These are phyloP conservation scores for Scopus umbretta DNA, from an alignment of 2,113 vertebrate genomes.

Conservation along the genomic window DNA sequence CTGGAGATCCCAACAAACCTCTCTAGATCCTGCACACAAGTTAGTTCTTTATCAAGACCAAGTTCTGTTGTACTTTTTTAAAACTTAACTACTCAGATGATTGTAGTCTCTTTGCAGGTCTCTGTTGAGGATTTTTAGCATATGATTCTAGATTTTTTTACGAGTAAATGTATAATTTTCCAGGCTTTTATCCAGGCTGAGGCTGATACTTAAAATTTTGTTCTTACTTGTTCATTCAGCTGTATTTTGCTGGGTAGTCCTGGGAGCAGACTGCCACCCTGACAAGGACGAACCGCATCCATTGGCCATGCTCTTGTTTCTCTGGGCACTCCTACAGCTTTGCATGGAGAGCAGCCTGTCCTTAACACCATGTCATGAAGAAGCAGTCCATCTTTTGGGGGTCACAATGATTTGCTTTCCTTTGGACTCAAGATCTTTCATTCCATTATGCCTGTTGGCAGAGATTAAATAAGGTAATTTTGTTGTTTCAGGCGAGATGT, in stretches of 20 bases:
- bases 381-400: neutral
- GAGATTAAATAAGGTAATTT: neutral
- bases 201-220: neutral
- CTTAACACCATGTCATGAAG: neutral
- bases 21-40: neutral
- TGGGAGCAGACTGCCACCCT: neutral
- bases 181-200: neutral
- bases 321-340: neutral
- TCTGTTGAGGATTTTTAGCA: neutral
- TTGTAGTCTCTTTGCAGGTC: neutral
- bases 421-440: neutral
- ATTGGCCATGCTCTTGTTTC: neutral
- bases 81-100: neutral
- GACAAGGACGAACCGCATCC: neutral
- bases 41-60: neutral
- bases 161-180: neutral
- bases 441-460: neutral
- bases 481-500: neutral
- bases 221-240: neutral
- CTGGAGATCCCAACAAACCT: neutral
- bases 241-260: neutral
- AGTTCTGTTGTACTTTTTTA: neutral
- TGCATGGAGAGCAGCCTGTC: neutral
- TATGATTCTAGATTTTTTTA: neutral
- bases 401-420: neutral